A percentile compares a stretch with the other conserved stretches of the same genome.
Conservation (phyloP, 2,113 vertebrate genomes). For the Xerus inauris region DNA sequence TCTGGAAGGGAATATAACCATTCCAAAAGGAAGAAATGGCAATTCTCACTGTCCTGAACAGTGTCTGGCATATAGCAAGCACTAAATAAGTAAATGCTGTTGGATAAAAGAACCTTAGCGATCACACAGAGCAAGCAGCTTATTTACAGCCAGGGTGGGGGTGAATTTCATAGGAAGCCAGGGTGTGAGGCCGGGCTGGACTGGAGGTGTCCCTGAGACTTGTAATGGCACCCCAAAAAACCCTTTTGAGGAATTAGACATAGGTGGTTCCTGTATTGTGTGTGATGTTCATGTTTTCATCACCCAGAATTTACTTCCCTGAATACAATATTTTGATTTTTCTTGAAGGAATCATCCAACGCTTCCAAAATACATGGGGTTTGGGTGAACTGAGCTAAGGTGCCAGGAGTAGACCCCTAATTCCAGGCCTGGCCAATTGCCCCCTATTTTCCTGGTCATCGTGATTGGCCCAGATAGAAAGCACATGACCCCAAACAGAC, state of each 20-base stretch:
- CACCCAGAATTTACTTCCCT: neutral
- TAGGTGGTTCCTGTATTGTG: neutral
- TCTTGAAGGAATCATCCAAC: neutral
- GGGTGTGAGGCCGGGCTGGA: neutral
- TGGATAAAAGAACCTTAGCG: neutral
- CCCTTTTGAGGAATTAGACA: neutral
- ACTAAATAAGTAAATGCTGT: neutral
- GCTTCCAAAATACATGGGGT: too few relatives aligned
- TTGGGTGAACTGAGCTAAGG: neutral
- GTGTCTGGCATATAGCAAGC: neutral
- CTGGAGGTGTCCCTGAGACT: neutral
- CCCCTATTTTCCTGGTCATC: neutral
- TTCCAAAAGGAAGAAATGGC: too few relatives aligned
- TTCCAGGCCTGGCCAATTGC: neutral
- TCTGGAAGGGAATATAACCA: neutral
- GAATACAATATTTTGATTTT: conserved; percentile 15
- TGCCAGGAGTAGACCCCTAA: neutral
- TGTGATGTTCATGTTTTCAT: neutral
- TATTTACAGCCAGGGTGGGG: neutral
- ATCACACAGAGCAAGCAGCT: neutral
- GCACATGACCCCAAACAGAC: neutral
- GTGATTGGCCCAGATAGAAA: neutral
- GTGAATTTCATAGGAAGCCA: neutral
- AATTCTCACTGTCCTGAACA: neutral
- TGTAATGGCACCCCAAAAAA: neutral